Evolutionary conservation across 2,888 invertebrate species (phyloP), one percentile per base, ranked within the genome.

Genomic region (Incurvaria masculella): DNA sequence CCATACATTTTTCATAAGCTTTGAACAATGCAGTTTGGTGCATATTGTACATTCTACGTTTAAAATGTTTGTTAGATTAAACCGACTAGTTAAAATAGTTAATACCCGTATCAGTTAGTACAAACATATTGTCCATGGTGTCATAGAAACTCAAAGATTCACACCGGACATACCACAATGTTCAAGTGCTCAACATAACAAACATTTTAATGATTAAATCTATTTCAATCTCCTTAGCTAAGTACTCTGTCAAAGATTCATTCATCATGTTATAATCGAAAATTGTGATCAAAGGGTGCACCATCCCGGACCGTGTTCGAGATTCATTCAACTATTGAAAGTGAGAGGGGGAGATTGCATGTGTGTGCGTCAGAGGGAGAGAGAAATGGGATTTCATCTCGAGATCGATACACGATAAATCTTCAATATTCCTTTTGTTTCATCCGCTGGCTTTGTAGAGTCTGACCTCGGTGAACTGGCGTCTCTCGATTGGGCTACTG

Each of bases 321-420:
- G 59, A 63, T 62, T 62, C 33, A 63, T 62, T 68, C 66, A 69
- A 70, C 66, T 69, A 49, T 51, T 44, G 3, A 6, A n/a, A 33
- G 33, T 3, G 33, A 33, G 33, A 33, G 8, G 33, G 33, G 14
- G 33, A 33, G 33, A 42, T 14, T n/a, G 11, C 20, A 42, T 19
- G 18, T 20, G 14, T 2, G 16, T 17, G 46, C 11, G 63, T 44
- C 52, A 4, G 57, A 62, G 41, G 45, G 60, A 53, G 61, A 65
- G 26, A 52, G 53, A 40, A 21, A 26, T 18, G 20, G 47, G 68
- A 69, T 70, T 66, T 64, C 66, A 62, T 68, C 61, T 61, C 61
- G 58, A 65, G 69, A 71, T 72, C 69, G 69, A 70, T 71, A 67
- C 64, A 65, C 68, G 64, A 70, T 71, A 71, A 69, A 70, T 70